phyloP scores from a whole-genome alignment of 2,113 vertebrate genomes.

The Antechinus stuartii region DNA sequence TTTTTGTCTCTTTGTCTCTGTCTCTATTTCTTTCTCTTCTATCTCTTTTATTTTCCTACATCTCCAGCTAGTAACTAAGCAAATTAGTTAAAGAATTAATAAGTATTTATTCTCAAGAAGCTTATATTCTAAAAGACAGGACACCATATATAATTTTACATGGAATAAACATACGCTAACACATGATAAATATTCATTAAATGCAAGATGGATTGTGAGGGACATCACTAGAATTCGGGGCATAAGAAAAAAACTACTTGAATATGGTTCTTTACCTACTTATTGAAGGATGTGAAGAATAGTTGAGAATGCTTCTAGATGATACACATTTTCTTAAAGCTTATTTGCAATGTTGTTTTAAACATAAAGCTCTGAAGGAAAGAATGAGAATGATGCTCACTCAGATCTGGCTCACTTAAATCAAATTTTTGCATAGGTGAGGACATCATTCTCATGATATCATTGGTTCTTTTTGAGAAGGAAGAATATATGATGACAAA shows the following conservation, averaged over 20 bases:
- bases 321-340: neutral
- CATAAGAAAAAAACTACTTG: neutral
- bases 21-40: too few species aligned
- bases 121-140: too few species aligned
- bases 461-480: too few species aligned
- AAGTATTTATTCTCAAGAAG: neutral
- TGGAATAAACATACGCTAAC: neutral
- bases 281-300: neutral
- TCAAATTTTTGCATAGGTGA: too few species aligned
- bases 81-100: neutral
- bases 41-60: too few species aligned
- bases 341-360: neutral
- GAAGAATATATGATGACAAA: too few species aligned
- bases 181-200: neutral
- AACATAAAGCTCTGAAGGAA: neutral
- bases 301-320: neutral
- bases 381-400: too few species aligned
- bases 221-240: neutral
- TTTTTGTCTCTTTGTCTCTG: too few species aligned
- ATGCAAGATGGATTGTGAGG: neutral
- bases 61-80: too few species aligned
- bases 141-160: too few species aligned
- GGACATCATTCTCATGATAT: too few species aligned
- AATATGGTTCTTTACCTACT: neutral
- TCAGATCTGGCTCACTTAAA: too few species aligned